phyloP scores from a whole-genome alignment of 2,888 invertebrate species.

The Drosophila imparisetae region DNA sequence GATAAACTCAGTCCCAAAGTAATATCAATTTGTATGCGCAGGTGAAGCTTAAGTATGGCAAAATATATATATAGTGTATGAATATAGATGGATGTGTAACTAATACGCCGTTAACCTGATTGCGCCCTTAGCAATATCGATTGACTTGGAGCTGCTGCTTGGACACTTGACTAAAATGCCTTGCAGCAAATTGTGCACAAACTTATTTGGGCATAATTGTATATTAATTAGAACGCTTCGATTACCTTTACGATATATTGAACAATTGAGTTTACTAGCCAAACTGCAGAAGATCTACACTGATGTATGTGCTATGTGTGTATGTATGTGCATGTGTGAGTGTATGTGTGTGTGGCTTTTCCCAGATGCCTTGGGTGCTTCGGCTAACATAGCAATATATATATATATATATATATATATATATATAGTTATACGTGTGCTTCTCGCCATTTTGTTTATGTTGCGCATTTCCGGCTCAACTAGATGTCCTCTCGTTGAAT shows the following conservation, averaged over 20 bases:
- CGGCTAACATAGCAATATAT: constrained; percentile 14
- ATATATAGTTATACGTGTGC: constrained; percentile 13
- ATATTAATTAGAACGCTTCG: constrained; percentile 69
- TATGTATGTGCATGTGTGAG: background rate
- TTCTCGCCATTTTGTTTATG: constrained; percentile 69
- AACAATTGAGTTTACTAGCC: constrained; percentile 39
- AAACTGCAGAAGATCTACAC: background rate
- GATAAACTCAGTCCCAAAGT: background rate
- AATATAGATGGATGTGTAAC: background rate
- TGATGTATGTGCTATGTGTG: background rate
- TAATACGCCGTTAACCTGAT: background rate
- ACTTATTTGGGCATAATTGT: constrained; percentile 64
- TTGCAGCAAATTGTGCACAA: constrained; percentile 35
- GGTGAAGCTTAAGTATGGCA: background rate
- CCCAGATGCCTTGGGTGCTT: constrained; percentile 36
- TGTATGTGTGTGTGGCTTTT: constrained; percentile 5
- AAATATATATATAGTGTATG: background rate
- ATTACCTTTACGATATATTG: constrained; percentile 31
- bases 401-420: constrained; percentile 14
- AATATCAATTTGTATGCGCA: constrained; percentile 2
- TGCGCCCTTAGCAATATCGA: constrained; percentile 25
- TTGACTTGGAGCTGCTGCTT: constrained; percentile 23
- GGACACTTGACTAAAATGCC: constrained; percentile 1
- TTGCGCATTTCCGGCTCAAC: constrained; percentile 50
- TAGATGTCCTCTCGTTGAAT: constrained; percentile 14